These are phyloP conservation scores for Mus minutoides DNA, from an alignment of 2,797 vertebrate genomes.

Conservation along the genomic window DNA sequence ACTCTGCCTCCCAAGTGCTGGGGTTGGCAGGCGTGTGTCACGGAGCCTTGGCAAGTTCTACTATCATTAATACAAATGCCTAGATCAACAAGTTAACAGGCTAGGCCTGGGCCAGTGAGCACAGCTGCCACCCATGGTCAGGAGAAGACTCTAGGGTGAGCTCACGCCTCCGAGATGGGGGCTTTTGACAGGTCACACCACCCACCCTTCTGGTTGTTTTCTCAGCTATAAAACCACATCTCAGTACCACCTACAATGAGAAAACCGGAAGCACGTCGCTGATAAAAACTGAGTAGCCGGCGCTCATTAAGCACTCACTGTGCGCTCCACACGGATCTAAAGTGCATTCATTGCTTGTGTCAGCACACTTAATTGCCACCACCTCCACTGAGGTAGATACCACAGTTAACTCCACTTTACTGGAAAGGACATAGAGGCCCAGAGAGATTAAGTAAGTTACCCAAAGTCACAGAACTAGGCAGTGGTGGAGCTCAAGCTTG, in stretches of 20 bases:
- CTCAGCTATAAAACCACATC: background rate
- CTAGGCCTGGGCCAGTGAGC: background rate
- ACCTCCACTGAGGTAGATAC: background rate
- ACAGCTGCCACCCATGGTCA: background rate
- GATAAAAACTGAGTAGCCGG: background rate
- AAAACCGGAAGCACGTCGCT: background rate
- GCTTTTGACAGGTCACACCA: background rate
- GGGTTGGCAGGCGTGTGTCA: background rate
- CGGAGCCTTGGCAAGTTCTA: background rate
- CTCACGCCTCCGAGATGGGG: background rate
- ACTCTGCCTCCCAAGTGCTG: background rate
- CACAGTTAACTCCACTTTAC: background rate
- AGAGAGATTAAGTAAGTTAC: background rate
- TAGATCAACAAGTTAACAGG: background rate
- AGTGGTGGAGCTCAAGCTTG: background rate
- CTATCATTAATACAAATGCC: background rate
- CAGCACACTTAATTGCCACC: background rate
- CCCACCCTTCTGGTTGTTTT: background rate
- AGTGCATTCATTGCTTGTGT: background rate
- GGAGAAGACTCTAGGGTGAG: background rate
- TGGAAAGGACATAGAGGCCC: background rate
- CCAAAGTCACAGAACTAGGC: slow-evolving; percentile 3
- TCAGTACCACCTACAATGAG: background rate
- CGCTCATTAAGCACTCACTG: background rate
- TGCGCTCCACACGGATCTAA: background rate